A percentile compares a stretch with the other conserved stretches of the same genome.
These are phyloP conservation scores for Hydrozoanthus gracilis DNA, from an alignment of 92 coral and sea anemone genomes.

Conservation along the genomic window DNA sequence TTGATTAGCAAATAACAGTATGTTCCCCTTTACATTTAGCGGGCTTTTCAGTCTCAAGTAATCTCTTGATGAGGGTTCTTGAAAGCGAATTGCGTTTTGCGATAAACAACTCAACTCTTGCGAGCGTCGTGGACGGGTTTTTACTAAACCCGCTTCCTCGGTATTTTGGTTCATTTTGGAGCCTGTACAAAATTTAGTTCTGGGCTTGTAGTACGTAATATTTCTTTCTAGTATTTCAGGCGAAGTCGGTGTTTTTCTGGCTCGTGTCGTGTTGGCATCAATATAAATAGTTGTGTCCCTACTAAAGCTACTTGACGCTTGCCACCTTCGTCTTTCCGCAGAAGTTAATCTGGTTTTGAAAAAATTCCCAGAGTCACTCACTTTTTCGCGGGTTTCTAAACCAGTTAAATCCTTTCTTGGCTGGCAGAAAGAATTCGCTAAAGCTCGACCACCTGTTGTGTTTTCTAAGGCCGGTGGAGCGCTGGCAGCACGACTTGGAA, in stretches of 20 bases:
- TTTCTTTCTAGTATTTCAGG: neutral
- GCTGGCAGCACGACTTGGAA: slow-evolving; percentile 61
- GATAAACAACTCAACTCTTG: neutral
- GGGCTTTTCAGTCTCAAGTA: neutral
- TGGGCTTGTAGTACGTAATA: neutral
- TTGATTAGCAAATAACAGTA: neutral
- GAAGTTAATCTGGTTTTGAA: neutral
- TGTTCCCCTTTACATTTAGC: neutral
- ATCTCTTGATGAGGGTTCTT: neutral
- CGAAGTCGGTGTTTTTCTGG: neutral
- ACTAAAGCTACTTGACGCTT: neutral
- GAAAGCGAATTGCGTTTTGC: neutral
- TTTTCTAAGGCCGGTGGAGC: slow-evolving; percentile 51
- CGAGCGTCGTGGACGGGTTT: neutral
- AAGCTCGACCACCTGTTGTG: too few relatives aligned
- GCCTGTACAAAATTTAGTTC: neutral
- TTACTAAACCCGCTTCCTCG: neutral
- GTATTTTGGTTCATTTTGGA: neutral
- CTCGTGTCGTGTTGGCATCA: neutral
- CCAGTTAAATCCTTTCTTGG: neutral
- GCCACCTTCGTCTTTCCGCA: neutral
- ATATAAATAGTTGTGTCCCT: neutral
- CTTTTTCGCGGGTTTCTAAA: slow-evolving; percentile 1
- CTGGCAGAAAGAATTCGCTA: neutral
- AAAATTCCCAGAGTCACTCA: neutral